Evolutionary conservation across 2,113 vertebrate species (phyloP), one percentile per base, ranked within the genome.

Genomic region (Hemibagrus wyckioides): DNA sequence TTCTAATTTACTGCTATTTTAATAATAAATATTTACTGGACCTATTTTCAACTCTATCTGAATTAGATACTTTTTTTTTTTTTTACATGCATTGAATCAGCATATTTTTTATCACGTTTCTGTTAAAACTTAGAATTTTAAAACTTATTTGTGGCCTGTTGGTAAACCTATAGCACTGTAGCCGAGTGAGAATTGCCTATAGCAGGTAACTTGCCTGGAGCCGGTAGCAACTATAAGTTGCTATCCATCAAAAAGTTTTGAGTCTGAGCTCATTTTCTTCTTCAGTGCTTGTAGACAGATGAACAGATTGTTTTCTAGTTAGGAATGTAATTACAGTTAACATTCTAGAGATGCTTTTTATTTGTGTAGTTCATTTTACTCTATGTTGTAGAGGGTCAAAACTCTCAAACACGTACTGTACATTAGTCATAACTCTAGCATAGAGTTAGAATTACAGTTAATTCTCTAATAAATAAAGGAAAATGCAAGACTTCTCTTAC

Each of bases 331-430:
- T 76, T 76, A 48, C 73, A 8, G 39, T 33, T 61, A 39, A 61
- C 44, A 30, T 67, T 84, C 84, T 67, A 88, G 81, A 61, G 5
- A 83, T 33, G 48, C 14, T 57, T 4, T 41, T n/a, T 52, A 87
- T 79, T 71, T 57, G 50, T n/a, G 54, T 33, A 71, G 4, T 57
- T 5, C 30, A 56, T 52, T 80, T 17, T 61, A 84, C 71, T n/a
- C 59, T 65, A 59, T 48, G 25, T 57, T 48, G 54, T 33, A n/a
- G 8, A 56, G 61, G 44, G 52, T 25, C 41, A 11, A n/a, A 48
- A 81, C 44, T 79, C 39, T 85, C 56, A 61, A 63, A 61, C 59
- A 61, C 56, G 54, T 25, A 59, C 57, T 25, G 54, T 25, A 59
- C 57, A 25, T 59, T 59, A 59, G 57, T 59, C n/a, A n/a, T n/a